Conservation (phyloP, 2,888 invertebrate genomes). For the Ceratothoa steindachneri region DNA sequence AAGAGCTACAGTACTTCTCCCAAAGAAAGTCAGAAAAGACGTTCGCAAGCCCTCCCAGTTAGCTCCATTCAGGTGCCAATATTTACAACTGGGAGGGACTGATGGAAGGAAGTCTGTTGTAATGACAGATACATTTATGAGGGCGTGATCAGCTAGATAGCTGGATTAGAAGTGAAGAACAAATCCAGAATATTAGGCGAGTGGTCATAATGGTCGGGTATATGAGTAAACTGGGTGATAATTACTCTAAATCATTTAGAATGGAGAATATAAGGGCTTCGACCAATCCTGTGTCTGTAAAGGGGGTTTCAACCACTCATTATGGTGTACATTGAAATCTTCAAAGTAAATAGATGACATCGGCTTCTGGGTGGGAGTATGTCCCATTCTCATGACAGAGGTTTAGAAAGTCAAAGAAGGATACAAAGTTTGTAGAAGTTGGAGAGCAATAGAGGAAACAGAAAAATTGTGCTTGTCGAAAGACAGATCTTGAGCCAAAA, state of each 20-base stretch:
- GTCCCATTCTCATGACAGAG: neutral
- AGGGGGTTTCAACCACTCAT: neutral
- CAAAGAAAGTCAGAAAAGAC: neutral
- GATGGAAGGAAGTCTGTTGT: neutral
- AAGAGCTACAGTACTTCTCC: neutral
- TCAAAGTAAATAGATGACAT: neutral
- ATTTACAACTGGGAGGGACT: neutral
- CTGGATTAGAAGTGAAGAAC: neutral
- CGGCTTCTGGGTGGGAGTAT: neutral
- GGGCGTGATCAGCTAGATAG: neutral
- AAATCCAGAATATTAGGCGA: neutral
- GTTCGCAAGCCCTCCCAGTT: neutral
- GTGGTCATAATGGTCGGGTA: neutral
- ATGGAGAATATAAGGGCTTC: neutral
- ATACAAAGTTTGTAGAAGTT: neutral
- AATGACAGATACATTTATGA: neutral
- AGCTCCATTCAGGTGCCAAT: neutral
- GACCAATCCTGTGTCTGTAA: neutral
- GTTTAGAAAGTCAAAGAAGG: neutral
- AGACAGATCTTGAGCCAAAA: neutral
- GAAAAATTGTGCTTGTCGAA: neutral
- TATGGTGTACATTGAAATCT: neutral
- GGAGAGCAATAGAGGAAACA: neutral
- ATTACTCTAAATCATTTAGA: neutral
- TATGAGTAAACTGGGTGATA: neutral